A percentile compares a stretch with the other conserved stretches of the same genome.
These are phyloP conservation scores for Cephus runcator DNA, from an alignment of 2,888 invertebrate species.

Conservation along the genomic window DNA sequence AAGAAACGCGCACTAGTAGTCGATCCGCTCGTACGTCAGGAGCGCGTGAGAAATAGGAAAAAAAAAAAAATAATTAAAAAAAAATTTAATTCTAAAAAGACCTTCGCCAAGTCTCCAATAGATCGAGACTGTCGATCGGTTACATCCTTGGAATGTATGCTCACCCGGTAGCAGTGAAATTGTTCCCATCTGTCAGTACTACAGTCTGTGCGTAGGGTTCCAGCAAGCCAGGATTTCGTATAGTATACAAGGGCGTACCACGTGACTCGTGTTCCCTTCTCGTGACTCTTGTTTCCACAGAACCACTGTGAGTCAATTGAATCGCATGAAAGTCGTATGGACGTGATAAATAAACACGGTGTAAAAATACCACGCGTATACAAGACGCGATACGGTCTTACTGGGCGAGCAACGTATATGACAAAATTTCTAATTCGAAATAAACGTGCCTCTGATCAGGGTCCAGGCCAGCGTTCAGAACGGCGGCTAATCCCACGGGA, in stretches of 20 bases:
- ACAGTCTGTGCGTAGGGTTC: constrained; percentile 21
- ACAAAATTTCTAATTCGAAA: too few relatives aligned
- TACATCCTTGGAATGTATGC: neutral
- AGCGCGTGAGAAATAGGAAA: too few relatives aligned
- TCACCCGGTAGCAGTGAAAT: constrained; percentile 28
- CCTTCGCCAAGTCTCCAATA: too few relatives aligned
- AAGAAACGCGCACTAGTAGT: too few relatives aligned
- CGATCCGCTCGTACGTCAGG: too few relatives aligned
- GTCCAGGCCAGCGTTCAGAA: constrained; percentile 28
- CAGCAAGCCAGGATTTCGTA: constrained; percentile 15
- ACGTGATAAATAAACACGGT: too few relatives aligned
- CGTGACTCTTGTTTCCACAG: constrained; percentile 4
- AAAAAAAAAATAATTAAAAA: too few relatives aligned
- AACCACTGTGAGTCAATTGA: neutral
- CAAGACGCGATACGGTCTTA: too few relatives aligned
- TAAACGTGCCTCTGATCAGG: neutral
- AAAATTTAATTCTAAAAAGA: too few relatives aligned
- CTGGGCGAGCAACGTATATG: too few relatives aligned
- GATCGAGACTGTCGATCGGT: too few relatives aligned
- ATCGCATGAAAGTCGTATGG: neutral
- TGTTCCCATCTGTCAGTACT: constrained; percentile 21
- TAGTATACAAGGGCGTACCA: constrained; percentile 24
- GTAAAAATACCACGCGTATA: too few relatives aligned
- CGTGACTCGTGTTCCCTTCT: constrained; percentile 25
- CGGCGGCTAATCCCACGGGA: constrained; percentile 29